phyloP scores from a whole-genome alignment of 2,113 vertebrate species.

The Barnardius zonarius region DNA sequence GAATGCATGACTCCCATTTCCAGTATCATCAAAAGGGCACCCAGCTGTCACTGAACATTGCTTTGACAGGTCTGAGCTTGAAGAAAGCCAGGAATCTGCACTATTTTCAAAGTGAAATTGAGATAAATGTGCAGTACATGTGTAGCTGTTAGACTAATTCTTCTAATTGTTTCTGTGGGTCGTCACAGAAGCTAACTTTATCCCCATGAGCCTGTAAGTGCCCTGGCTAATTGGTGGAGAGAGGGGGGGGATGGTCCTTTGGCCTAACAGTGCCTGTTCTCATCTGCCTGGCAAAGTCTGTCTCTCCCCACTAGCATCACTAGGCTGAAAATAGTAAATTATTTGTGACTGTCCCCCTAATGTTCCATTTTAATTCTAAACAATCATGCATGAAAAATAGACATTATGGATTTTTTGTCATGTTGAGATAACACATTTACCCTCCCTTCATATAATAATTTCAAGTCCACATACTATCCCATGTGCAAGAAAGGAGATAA shows the following conservation, averaged over 20 bases:
- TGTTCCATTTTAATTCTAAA: neutral
- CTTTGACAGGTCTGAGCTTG: neutral
- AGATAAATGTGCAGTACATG: constrained; percentile 1
- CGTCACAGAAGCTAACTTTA: neutral
- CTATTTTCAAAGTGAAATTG: neutral
- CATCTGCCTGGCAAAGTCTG: neutral
- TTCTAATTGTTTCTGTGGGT: constrained; percentile 22
- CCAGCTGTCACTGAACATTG: neutral
- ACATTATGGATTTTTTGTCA: neutral
- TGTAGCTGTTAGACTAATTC: constrained; percentile 19
- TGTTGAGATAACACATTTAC: neutral
- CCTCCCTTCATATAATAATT: neutral
- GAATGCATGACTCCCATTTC: neutral
- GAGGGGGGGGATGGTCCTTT: neutral
- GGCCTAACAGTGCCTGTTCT: neutral
- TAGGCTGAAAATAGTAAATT: neutral
- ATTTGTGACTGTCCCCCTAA: neutral
- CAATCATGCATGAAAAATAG: neutral
- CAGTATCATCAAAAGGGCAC: neutral
- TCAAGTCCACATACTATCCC: neutral
- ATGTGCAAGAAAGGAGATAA: neutral
- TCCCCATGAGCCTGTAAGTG: neutral
- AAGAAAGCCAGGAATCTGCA: neutral
- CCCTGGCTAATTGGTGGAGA: neutral
- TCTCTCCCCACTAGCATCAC: neutral